These are phyloP conservation scores for Cyclura pinguis DNA, from an alignment of 2,797 vertebrate genomes.

Conservation along the genomic window DNA sequence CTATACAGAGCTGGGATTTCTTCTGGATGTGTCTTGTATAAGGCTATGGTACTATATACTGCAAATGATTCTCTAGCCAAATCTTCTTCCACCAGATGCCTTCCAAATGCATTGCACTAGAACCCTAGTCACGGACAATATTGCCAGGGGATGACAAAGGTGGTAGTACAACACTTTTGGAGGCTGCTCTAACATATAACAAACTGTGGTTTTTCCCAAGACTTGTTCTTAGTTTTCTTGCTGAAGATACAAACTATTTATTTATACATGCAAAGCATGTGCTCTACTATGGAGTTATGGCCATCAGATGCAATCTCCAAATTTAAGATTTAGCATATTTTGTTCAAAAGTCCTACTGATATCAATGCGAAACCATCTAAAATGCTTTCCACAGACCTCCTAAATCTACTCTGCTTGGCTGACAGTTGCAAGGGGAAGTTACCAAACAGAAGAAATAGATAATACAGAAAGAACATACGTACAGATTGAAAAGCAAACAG, in stretches of 20 bases:
- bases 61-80: not conserved
- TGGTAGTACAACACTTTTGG: too few species aligned
- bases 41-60: not conserved
- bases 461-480: not conserved
- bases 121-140: too few species aligned
- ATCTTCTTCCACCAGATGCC: too few species aligned
- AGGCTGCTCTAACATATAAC: too few species aligned
- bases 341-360: not conserved
- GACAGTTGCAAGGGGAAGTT: not conserved
- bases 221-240: not conserved
- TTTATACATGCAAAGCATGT: too few species aligned
- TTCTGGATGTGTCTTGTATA: not conserved
- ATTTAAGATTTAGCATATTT: not conserved
- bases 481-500: not conserved
- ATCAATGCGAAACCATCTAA: not conserved
- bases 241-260: not conserved
- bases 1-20: not conserved
- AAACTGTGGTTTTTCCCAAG: not conserved
- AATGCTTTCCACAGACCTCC: constrained; percentile 25
- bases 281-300: too few species aligned
- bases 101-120: too few species aligned
- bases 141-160: too few species aligned
- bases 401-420: not conserved
- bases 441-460: not conserved
- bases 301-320: not conserved